A percentile compares a stretch with the other conserved stretches of the same genome.
phyloP scores from a whole-genome alignment of 2,888 invertebrate genomes.

The Lasioglossum calceatum region DNA sequence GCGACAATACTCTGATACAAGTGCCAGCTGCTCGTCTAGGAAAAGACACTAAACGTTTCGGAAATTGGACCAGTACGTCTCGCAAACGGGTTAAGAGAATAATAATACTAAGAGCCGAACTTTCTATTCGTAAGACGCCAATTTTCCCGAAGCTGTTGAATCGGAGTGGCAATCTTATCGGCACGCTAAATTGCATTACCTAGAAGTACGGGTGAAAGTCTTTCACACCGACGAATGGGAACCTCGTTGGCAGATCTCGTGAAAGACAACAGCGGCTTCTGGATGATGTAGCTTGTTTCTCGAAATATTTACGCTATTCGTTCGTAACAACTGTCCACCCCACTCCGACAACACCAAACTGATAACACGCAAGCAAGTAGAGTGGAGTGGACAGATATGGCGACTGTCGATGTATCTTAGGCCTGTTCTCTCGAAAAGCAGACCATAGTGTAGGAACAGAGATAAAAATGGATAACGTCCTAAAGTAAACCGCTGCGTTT shows the following conservation, averaged over 20 bases:
- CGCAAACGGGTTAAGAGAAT: not conserved
- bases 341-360: not conserved
- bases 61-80: not conserved
- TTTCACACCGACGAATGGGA: not conserved
- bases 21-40: not conserved
- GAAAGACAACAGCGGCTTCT: not conserved
- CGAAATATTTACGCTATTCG: not conserved
- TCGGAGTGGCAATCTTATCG: not conserved
- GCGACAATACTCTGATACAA: not conserved
- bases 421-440: not conserved
- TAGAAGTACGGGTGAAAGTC: not conserved
- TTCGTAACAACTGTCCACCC: not conserved
- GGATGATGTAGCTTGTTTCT: not conserved
- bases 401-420: not conserved
- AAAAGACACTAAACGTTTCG: not conserved
- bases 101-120: not conserved
- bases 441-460: not conserved
- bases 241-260: not conserved
- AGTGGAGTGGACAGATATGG: not conserved
- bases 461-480: slow-evolving; percentile 3
- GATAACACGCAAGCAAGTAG: not conserved
- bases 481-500: not conserved
- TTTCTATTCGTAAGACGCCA: not conserved
- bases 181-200: not conserved
- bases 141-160: not conserved